These are phyloP conservation scores for Poeciliopsis gracilis DNA, from an alignment of 2,797 vertebrate genomes.

Conservation along the genomic window DNA sequence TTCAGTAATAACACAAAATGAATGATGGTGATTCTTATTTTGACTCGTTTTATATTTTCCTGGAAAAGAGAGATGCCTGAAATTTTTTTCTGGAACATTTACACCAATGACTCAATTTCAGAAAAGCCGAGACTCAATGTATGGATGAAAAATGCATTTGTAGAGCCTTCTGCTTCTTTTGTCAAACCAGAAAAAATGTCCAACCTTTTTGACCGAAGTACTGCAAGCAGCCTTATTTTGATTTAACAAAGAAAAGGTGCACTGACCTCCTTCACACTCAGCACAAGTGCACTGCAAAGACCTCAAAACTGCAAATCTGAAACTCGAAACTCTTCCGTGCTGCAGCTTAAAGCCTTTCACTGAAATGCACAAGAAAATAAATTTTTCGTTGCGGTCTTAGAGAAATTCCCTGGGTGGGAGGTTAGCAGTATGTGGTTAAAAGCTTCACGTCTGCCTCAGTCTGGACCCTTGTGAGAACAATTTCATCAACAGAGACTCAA, in stretches of 20 bases:
- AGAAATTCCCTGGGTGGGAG: constrained; percentile 49
- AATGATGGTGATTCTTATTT: neutral
- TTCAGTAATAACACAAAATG: neutral
- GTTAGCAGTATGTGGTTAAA: constrained; percentile 62
- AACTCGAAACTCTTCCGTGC: neutral
- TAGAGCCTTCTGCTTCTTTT: neutral
- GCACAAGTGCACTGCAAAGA: constrained; percentile 3
- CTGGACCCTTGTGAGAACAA: constrained; percentile 56
- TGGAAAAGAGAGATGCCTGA: neutral
- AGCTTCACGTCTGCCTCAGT: constrained; percentile 49
- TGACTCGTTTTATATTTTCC: neutral
- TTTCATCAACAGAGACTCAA: constrained; percentile 69
- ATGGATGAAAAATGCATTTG: neutral
- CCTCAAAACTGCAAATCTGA: constrained; percentile 10
- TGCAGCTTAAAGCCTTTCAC: constrained; percentile 23
- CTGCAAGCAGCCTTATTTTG: neutral
- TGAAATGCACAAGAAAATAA: constrained; percentile 30
- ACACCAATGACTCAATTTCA: neutral
- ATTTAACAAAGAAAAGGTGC: neutral
- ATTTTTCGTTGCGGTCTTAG: constrained; percentile 10
- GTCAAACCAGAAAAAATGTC: neutral
- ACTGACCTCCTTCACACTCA: neutral
- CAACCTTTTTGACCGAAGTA: neutral
- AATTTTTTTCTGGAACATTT: neutral
- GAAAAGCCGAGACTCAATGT: neutral